Conservation (phyloP, 2,888 invertebrate species). For the Endomychus coccineus region DNA sequence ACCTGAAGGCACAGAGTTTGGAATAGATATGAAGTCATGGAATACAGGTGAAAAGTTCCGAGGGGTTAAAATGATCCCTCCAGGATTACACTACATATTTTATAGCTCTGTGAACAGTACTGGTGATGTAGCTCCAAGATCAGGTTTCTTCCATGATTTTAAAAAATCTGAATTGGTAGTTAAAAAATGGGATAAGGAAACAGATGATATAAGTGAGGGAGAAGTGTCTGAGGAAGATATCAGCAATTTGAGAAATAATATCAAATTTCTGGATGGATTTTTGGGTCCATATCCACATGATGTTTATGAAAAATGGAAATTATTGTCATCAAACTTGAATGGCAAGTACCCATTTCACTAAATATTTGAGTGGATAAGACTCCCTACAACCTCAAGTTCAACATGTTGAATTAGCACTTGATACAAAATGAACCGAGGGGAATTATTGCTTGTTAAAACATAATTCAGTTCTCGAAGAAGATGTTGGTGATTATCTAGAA, state of each 20-base stretch:
- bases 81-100: constrained; percentile 90
- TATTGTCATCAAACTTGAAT: constrained; percentile 62
- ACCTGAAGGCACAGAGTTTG: constrained; percentile 88
- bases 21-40: constrained; percentile 91
- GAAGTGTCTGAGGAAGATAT: constrained; percentile 59
- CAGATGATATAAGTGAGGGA: constrained; percentile 66
- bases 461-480: too few species aligned
- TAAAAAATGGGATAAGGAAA: constrained; percentile 74
- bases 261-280: constrained; percentile 65
- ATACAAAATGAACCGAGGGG: too few species aligned
- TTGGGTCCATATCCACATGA: constrained; percentile 91
- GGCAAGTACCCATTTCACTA: constrained; percentile 42
- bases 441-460: too few species aligned
- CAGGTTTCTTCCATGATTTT: constrained; percentile 71
- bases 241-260: constrained; percentile 58
- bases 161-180: constrained; percentile 75
- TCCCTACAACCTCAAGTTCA: not conserved
- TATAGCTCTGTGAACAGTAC: constrained; percentile 64
- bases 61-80: constrained; percentile 98
- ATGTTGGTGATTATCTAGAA: too few species aligned
- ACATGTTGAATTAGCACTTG: constrained; percentile 1
- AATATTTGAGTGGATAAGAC: too few species aligned
- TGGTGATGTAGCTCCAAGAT: constrained; percentile 63
- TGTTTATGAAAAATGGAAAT: constrained; percentile 78
- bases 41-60: constrained; percentile 84